Conservation (phyloP, 2,113 vertebrate genomes). For the Siniperca knerii region DNA sequence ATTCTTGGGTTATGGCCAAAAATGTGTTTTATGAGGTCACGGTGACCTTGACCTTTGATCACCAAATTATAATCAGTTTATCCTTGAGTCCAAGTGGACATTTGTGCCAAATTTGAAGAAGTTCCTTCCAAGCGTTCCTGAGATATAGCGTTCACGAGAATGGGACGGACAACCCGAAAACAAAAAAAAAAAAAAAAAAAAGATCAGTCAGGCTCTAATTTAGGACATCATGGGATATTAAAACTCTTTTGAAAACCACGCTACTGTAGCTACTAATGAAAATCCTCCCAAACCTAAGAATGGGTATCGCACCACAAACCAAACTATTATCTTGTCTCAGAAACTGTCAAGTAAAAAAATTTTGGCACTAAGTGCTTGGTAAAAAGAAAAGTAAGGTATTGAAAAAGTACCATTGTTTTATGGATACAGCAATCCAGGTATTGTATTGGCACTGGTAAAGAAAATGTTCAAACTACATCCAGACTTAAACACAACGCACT, state of each 20-base stretch:
- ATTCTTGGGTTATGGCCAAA: no score
- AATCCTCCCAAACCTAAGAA: not conserved
- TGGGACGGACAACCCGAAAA: no score
- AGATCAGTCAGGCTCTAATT: not conserved
- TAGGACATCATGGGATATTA: not conserved
- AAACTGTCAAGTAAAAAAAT: not conserved
- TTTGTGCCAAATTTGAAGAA: no score
- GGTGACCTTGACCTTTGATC: no score
- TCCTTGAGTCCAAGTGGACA: no score
- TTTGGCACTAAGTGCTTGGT: conserved; percentile 30
- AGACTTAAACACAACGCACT: not conserved
- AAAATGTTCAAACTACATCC: not conserved
- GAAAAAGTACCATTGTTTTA: not conserved
- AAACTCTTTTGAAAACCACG: not conserved
- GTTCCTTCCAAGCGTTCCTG: no score
- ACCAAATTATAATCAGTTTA: no score
- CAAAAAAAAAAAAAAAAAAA: no score
- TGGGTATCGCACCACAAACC: not conserved
- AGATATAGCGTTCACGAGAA: no score
- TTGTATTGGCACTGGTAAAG: conserved; percentile 39
- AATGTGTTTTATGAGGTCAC: no score
- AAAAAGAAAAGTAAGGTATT: not conserved
- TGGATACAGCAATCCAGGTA: not conserved
- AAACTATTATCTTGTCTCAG: not conserved
- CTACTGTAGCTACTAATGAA: not conserved